phyloP scores from a whole-genome alignment of 2,797 vertebrate species.

The Geotria australis region DNA sequence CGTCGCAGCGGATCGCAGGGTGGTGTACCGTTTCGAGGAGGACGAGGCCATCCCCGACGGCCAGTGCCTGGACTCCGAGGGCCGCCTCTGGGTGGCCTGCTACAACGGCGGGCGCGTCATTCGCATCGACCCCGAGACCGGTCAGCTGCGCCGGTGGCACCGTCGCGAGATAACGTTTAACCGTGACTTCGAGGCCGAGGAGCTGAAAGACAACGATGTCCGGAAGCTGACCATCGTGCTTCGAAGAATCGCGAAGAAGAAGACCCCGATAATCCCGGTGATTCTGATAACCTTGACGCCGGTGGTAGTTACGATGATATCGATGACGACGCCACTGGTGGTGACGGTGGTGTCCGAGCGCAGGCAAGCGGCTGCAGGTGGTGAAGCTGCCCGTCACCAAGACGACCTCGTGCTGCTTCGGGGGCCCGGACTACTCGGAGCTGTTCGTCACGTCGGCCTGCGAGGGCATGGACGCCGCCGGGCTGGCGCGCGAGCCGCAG shows the following conservation, averaged over 20 bases:
- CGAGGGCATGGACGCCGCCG: slow-evolving; percentile 19
- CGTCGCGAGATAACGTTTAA: no score
- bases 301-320: no score
- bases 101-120: slow-evolving; percentile 47
- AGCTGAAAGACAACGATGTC: no score
- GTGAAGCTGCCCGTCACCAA: slow-evolving; percentile 37
- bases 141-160: slow-evolving; percentile 8
- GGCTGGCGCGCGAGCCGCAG: slow-evolving; percentile 18
- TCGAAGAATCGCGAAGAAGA: no score
- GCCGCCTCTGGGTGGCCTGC: slow-evolving; percentile 61
- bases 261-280: no score
- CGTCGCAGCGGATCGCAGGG: slow-evolving; percentile 33
- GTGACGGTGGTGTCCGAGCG: neutral
- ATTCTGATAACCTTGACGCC: no score
- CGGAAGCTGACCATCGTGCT: no score
- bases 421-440: slow-evolving; percentile 50
- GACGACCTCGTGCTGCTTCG: slow-evolving; percentile 67
- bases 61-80: slow-evolving; percentile 43
- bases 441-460: slow-evolving; percentile 50
- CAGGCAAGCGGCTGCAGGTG: slow-evolving; percentile 43
- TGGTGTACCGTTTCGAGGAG: slow-evolving; percentile 30
- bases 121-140: slow-evolving; percentile 44
- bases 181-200: no score
- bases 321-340: no score
- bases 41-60: slow-evolving; percentile 59